phyloP scores from a whole-genome alignment of 2,888 invertebrate species.

The Polymixis lichenea region DNA sequence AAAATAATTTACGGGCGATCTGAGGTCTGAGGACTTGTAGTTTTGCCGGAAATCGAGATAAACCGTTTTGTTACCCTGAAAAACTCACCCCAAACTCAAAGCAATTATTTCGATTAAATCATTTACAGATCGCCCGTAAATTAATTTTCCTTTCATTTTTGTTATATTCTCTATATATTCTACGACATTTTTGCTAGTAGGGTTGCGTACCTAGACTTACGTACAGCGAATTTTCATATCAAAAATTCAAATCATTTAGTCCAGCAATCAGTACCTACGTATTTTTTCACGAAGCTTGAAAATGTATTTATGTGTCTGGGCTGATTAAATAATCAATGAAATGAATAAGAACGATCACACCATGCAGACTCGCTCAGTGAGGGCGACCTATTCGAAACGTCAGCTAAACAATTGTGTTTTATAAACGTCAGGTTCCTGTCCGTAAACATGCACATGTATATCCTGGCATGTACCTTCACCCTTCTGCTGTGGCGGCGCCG shows the following conservation, averaged over 20 bases:
- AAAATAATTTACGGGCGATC: no score
- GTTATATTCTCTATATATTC: no score
- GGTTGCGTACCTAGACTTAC: not conserved
- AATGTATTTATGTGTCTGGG: not conserved
- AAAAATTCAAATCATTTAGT: not conserved
- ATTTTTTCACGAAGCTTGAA: no score
- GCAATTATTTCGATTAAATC: no score
- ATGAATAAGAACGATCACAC: not conserved
- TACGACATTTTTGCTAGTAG: no score
- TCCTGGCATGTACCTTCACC: slow-evolving; percentile 59
- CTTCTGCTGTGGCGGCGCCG: slow-evolving; percentile 58
- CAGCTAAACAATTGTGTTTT: not conserved
- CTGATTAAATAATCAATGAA: not conserved
- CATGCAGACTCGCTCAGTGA: not conserved
- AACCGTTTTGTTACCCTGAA: no score
- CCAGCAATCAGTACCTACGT: not conserved
- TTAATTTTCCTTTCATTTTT: no score
- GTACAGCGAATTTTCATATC: not conserved
- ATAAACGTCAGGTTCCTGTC: slow-evolving; percentile 62
- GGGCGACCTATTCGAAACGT: no score
- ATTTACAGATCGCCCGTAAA: no score
- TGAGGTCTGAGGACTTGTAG: no score
- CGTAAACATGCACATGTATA: slow-evolving; percentile 67
- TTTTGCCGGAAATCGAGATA: no score
- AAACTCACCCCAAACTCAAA: no score